Evolutionary conservation across 2,113 vertebrate genomes (phyloP).

Genomic region (Chlamydotis undulata): DNA sequence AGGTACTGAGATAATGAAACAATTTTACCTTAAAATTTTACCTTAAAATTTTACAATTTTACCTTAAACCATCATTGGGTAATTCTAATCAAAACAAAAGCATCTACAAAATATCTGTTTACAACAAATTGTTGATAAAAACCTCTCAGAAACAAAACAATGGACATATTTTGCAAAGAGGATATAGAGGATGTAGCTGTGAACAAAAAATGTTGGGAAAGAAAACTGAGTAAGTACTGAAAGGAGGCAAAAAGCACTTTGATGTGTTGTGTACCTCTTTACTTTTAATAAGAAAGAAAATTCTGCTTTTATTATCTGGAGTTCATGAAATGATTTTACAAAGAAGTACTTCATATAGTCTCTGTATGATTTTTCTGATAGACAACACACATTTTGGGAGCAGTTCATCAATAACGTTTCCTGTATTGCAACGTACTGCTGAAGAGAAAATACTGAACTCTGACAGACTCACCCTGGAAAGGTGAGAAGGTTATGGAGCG

Average conservation of each 20-base stretch:
- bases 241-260: neutral
- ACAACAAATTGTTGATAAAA: neutral
- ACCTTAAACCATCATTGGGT: neutral
- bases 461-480: constrained; percentile 87
- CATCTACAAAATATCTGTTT: neutral
- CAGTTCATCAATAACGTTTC: constrained; percentile 75
- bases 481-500: constrained; percentile 66
- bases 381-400: constrained; percentile 67
- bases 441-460: constrained; percentile 80
- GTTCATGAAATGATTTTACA: neutral
- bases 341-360: neutral
- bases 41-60: no score
- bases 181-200: neutral
- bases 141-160: neutral
- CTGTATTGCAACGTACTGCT: constrained; percentile 73
- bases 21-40: no score
- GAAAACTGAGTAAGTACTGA: neutral
- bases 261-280: neutral
- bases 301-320: neutral
- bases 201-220: neutral
- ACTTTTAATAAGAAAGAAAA: neutral
- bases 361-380: neutral
- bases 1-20: neutral
- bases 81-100: neutral
- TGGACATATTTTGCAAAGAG: neutral